Conservation (phyloP, 2,113 vertebrate genomes). For the Gambusia holbrooki region DNA sequence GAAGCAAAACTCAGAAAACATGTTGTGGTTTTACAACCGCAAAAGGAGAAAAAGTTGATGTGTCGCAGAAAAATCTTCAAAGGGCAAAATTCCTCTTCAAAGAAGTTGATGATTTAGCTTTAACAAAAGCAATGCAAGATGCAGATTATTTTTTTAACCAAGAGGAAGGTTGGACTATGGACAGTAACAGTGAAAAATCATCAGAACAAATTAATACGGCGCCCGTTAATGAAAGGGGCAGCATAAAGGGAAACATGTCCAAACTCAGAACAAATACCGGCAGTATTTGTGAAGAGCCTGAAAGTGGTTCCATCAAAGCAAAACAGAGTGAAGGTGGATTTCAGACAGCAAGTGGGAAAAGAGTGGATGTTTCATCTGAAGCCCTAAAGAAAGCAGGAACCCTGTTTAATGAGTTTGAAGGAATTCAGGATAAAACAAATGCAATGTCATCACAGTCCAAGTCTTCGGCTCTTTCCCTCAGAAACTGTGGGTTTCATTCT, state of each 20-base stretch:
- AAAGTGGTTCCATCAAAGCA: background rate
- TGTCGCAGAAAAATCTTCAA: conserved; percentile 31
- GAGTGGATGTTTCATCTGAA: conserved; percentile 77
- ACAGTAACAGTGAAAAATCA: background rate
- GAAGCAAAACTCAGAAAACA: background rate
- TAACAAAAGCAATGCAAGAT: conserved; percentile 28
- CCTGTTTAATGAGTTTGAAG: conserved; percentile 74
- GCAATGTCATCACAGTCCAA: conserved; percentile 2
- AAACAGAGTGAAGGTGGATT: conserved; percentile 72
- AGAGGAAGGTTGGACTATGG: conserved; percentile 14
- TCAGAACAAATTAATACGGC: background rate
- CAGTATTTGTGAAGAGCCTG: background rate
- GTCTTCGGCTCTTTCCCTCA: background rate
- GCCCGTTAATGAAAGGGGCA: background rate
- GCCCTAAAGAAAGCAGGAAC: conserved; percentile 78
- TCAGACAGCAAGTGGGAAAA: conserved; percentile 84
- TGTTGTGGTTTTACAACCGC: conserved; percentile 82
- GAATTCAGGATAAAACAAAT: conserved; percentile 12
- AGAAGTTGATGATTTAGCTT: conserved; percentile 31
- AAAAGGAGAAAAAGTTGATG: conserved; percentile 41
- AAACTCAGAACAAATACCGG: background rate
- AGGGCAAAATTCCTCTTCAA: conserved; percentile 31
- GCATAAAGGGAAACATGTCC: background rate
- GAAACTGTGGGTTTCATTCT: conserved; percentile 79
- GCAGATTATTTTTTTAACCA: conserved; percentile 29